Percentiles rank a stretch among this genome's conserved stretches.
phyloP scores from a whole-genome alignment of 2,113 vertebrate genomes.

The Crocuta crocuta region DNA sequence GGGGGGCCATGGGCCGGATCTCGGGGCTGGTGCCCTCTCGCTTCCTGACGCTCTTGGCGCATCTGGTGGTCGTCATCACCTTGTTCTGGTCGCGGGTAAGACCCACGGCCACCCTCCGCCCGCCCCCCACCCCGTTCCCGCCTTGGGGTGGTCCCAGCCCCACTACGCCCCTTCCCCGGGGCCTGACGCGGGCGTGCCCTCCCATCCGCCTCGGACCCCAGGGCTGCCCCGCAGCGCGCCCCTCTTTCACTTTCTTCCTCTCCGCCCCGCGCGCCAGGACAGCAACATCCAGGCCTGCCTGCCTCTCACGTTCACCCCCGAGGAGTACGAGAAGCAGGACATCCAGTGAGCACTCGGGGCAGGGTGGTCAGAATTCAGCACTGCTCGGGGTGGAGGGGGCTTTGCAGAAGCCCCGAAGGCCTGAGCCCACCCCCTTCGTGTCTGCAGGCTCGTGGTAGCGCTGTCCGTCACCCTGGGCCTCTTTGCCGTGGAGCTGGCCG shows the following conservation, averaged over 20 bases:
- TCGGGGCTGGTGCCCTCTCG: constrained; percentile 91
- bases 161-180: no score
- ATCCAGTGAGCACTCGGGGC: constrained; percentile 85
- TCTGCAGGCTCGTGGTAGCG: constrained; percentile 89
- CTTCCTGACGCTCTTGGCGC: constrained; percentile 92
- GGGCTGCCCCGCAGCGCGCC: neutral
- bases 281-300: constrained; percentile 91
- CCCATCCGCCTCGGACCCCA: no score
- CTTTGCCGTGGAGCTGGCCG: constrained; percentile 91
- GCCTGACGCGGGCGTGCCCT: neutral
- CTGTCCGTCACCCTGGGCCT: constrained; percentile 91
- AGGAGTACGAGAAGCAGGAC: constrained; percentile 89
- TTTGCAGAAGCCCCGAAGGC: neutral
- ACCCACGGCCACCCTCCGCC: neutral
- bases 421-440: neutral
- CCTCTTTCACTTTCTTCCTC: neutral
- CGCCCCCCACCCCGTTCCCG: neutral
- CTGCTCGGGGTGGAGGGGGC: neutral
- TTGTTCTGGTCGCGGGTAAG: constrained; percentile 95
- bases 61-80: constrained; percentile 93
- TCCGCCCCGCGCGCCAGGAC: constrained; percentile 83
- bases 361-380: neutral
- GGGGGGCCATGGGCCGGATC: constrained; percentile 86
- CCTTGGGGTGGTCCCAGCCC: neutral
- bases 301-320: constrained; percentile 89